Evolutionary conservation across 2,113 vertebrate genomes (phyloP).

Genomic region (Perognathus longimembris): DNA sequence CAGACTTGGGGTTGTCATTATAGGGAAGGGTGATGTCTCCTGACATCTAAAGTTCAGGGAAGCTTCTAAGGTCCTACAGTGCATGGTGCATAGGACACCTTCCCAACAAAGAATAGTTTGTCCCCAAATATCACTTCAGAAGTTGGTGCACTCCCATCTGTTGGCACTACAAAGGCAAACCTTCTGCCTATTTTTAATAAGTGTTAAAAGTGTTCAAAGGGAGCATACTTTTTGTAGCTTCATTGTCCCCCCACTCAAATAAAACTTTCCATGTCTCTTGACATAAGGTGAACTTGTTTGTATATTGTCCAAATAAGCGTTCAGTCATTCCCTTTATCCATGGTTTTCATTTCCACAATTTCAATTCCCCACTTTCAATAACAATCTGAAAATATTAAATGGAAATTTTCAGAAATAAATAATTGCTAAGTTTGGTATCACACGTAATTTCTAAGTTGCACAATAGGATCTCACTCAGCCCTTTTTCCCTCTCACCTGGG

Average conservation of each 20-base stretch:
- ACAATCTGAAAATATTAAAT: not conserved
- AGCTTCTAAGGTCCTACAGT: not conserved
- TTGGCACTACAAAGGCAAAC: not conserved
- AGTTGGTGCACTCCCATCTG: not conserved
- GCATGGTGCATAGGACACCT: fast-evolving
- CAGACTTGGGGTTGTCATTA: not conserved
- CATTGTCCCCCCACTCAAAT: not conserved
- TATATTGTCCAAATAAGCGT: not conserved
- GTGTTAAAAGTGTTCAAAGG: not conserved
- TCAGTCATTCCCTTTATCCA: not conserved
- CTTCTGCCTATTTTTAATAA: not conserved
- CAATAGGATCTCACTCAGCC: not conserved
- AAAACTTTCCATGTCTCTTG: not conserved
- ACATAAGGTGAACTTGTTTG: not conserved
- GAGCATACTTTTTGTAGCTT: not conserved
- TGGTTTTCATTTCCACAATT: not conserved
- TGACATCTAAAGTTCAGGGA: not conserved
- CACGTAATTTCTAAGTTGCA: not conserved
- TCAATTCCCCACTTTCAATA: not conserved
- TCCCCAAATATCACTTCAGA: not conserved
- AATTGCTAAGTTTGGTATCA: not conserved
- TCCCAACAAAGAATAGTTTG: not conserved
- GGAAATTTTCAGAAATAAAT: conserved; percentile 22
- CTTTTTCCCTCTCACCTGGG: not conserved
- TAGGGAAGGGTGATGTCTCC: too few relatives aligned